Conservation (phyloP, 2,888 invertebrate genomes). For the Cactoblastis cactorum region DNA sequence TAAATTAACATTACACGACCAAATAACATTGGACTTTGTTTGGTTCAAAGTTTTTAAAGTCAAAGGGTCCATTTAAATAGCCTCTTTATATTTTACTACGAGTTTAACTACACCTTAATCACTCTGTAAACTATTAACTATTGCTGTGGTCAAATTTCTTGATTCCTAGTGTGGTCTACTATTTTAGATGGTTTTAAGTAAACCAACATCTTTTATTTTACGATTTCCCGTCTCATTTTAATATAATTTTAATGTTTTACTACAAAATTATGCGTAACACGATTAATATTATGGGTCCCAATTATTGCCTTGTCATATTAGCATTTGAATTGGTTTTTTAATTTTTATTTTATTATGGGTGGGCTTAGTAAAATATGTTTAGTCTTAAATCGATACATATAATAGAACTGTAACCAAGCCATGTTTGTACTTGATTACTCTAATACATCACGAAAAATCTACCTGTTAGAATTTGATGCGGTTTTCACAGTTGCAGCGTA, state of each 20-base stretch:
- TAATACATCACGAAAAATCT: too few species aligned
- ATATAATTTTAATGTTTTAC: slow-evolving; percentile 5
- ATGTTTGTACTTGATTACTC: too few species aligned
- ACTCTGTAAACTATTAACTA: slow-evolving; percentile 1
- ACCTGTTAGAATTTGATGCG: too few species aligned
- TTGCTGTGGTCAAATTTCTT: slow-evolving; percentile 29
- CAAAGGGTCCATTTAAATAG: background rate
- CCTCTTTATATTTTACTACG: background rate
- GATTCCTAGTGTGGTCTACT: slow-evolving; percentile 26
- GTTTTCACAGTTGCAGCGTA: too few species aligned
- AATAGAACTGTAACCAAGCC: too few species aligned
- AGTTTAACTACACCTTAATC: background rate
- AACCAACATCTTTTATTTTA: slow-evolving; percentile 10
- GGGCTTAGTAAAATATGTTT: background rate
- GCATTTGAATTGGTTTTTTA: slow-evolving; percentile 5
- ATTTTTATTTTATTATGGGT: slow-evolving; percentile 8
- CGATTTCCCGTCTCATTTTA: background rate
- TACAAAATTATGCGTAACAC: background rate
- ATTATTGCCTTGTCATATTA: background rate
- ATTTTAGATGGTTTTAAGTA: slow-evolving; percentile 13
- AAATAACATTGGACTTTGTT: slow-evolving; percentile 12
- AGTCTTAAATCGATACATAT: background rate
- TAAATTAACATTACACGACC: slow-evolving; percentile 24
- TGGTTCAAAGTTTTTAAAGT: background rate
- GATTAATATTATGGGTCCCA: background rate